A percentile compares a stretch with the other conserved stretches of the same genome.
phyloP scores from a whole-genome alignment of 2,888 invertebrate species.

The Epistrophe eligans region DNA sequence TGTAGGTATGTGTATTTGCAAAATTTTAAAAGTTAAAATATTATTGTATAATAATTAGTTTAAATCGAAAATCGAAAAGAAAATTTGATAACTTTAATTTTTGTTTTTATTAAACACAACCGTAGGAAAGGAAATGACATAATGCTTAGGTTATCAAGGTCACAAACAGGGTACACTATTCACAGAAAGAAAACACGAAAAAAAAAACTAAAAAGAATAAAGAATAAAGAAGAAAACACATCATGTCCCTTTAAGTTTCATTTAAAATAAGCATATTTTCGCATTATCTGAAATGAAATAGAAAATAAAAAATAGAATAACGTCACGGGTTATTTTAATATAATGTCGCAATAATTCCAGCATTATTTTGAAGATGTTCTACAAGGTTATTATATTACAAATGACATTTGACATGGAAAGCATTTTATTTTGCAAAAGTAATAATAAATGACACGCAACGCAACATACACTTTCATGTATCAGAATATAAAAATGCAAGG shows the following conservation, averaged over 20 bases:
- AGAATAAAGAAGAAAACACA: not conserved
- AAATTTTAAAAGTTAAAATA: too few relatives aligned
- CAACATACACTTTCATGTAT: not conserved
- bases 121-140: not conserved
- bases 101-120: constrained; percentile 23
- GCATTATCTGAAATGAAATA: constrained; percentile 77
- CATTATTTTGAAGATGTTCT: not conserved
- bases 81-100: too few relatives aligned
- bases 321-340: constrained; percentile 41
- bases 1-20: too few relatives aligned
- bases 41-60: too few relatives aligned
- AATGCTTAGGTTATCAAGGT: not conserved
- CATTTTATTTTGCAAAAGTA: constrained; percentile 8
- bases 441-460: constrained; percentile 26
- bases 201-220: too few relatives aligned
- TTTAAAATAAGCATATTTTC: constrained; percentile 69
- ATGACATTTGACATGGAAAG: constrained; percentile 43
- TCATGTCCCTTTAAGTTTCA: constrained; percentile 17
- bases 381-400: constrained; percentile 21
- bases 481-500: not conserved
- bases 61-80: too few relatives aligned
- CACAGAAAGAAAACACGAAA: not conserved
- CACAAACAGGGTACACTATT: not conserved
- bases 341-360: constrained; percentile 27
- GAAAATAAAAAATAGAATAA: constrained; percentile 51